These are phyloP conservation scores for Tinamus guttatus DNA, from an alignment of 2,113 vertebrate species.

Conservation along the genomic window DNA sequence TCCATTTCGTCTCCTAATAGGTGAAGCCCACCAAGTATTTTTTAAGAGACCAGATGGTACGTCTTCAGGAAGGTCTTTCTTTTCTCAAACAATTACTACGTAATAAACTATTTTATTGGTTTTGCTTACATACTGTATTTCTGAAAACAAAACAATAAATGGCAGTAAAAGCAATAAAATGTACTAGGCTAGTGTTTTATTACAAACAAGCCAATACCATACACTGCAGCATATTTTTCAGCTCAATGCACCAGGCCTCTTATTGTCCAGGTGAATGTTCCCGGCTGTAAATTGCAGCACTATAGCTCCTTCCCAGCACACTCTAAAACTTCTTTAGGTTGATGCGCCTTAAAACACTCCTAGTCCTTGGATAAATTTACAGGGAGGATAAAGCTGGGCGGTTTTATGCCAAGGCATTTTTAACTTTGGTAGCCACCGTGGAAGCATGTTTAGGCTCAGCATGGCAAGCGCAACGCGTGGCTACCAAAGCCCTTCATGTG, in stretches of 20 bases:
- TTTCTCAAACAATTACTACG: slow-evolving; percentile 44
- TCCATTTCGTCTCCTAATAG: not conserved
- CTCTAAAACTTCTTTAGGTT: slow-evolving; percentile 67
- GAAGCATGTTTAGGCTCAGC: slow-evolving; percentile 8
- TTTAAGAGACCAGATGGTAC: not conserved
- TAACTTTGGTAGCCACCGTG: slow-evolving; percentile 19
- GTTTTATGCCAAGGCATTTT: slow-evolving; percentile 6
- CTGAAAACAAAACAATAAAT: slow-evolving; percentile 71
- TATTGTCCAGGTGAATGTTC: slow-evolving; percentile 70
- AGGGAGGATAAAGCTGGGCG: slow-evolving; percentile 48
- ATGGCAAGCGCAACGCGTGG: not conserved
- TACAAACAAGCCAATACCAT: slow-evolving; percentile 67
- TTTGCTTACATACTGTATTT: slow-evolving; percentile 66
- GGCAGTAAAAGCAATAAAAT: slow-evolving; percentile 70
- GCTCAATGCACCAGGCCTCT: slow-evolving; percentile 65
- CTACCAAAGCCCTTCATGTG: not conserved
- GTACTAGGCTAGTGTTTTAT: slow-evolving; percentile 56
- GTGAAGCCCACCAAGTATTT: not conserved
- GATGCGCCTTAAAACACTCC: slow-evolving; percentile 69
- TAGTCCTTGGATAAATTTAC: slow-evolving; percentile 70
- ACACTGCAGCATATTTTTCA: slow-evolving; percentile 74
- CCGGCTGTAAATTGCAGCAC: slow-evolving; percentile 62
- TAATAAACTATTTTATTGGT: slow-evolving; percentile 56
- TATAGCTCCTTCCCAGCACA: slow-evolving; percentile 44
- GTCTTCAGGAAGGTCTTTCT: not conserved